Evolutionary conservation across 2,888 invertebrate species (phyloP), one percentile per base, ranked within the genome.

Genomic region (Chrysolina oricalcia): DNA sequence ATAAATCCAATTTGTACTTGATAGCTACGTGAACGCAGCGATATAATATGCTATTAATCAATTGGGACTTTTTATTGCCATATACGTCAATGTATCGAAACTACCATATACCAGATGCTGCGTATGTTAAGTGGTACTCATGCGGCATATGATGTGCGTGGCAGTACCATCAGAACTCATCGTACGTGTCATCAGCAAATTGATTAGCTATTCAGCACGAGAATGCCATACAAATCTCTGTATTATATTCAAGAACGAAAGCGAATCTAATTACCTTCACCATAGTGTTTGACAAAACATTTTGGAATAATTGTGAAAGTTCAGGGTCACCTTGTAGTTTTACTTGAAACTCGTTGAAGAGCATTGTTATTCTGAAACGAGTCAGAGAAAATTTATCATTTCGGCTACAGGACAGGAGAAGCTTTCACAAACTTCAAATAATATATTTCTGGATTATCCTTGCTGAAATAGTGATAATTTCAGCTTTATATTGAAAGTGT

Each of bases 141-240:
- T 59, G 27, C 59, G n/a, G 27, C 59, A 59, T 59, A n/a, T 59
- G 59, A 59, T 59, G 59, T 59, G 15, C 59, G 59, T 15, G 27
- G 59, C 59, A 27, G 59, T 59, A 59, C 59, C 10, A 59, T 59
- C 23, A 53, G 53, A 53, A 53, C 53, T 3, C 17, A 21, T 53
- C 21, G 53, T 53, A 53, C 21, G 53, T 53, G 53, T 53, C 59
- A 27, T 27, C 15, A n/a, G 17, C 17, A 59, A 59, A 59, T 59
- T 59, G 59, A 59, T 59, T 59, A 27, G 35, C 59, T 35, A 59
- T 59, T 59, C 35, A 46, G 15, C 4, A 1, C 15, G n/a, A n/a
- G 46, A 46, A 59, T 59, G 35, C 27, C 27, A 35, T 59, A 27
- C 35, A 59, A 15, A n/a, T 35, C 59, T 35, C 35, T 27, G 59